Evolutionary conservation across 2,797 vertebrate species (phyloP), one percentile per base, ranked within the genome.

Genomic region (Sparidentex hasta): DNA sequence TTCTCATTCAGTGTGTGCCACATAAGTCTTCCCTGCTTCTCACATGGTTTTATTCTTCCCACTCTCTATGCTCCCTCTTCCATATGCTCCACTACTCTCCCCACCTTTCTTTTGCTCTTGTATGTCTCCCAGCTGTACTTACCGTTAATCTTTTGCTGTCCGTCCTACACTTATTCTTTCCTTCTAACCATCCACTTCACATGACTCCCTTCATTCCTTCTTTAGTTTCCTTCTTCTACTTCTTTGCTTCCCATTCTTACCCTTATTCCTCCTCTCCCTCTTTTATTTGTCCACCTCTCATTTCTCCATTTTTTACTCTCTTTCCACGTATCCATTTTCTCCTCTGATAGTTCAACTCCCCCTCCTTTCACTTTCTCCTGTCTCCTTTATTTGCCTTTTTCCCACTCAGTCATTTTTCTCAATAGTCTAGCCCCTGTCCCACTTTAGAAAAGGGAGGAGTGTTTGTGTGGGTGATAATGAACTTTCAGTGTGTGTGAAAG

Each of bases 1-100:
- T 76, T 83, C 94, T 95, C 92, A 94, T 96, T 96, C 93, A 88
- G 92, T 95, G 94, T 95, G 94, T 95, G 93, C 96, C 95, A 95
- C 95, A 96, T 95, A 93, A 88, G 87, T 88, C 86, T 88, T 88
- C 86, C 85, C 33, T 58, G 25, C 58, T 71, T 64, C 23, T 43
- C 29, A 43, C 27, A 44, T 7, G 29, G 29, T 50, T 73, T 23
- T 21, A 50, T 55, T 44, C 5, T 41, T 65, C 46, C 33, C 44
- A 46, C 29, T 17, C 38, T 29, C 27, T 27, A 9, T 43, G 33
- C 71, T 73, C 54, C 73, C 75, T 63, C 59, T 44, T 48, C 23
- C 33, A 25, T 67, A 69, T 29, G 61, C 54, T 43, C 16, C 12
- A 59, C 52, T 51, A 41, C 41, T 17, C 59, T 21, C 25, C 44